phyloP scores from a whole-genome alignment of 2,888 invertebrate species.

The Tribolium freemani region DNA sequence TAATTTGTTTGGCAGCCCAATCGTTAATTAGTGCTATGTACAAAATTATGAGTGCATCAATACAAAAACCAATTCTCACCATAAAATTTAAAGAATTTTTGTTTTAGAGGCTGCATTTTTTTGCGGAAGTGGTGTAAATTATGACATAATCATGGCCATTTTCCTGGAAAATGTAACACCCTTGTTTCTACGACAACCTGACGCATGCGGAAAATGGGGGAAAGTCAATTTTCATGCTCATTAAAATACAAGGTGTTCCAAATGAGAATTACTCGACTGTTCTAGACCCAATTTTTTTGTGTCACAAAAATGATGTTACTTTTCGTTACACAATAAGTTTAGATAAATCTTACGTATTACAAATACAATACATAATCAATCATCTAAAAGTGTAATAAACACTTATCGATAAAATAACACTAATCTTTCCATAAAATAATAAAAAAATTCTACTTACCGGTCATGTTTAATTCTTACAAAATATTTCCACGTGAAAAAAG shows the following conservation, averaged over 20 bases:
- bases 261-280: too few species aligned
- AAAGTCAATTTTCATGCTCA: background rate
- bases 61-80: conserved; percentile 13
- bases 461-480: background rate
- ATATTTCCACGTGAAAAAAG: too few species aligned
- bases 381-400: background rate
- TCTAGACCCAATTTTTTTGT: too few species aligned
- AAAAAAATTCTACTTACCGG: background rate
- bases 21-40: too few species aligned
- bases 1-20: background rate
- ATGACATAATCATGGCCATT: background rate
- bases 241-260: too few species aligned
- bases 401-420: background rate
- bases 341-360: too few species aligned
- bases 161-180: background rate
- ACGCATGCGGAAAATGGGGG: conserved; percentile 5
- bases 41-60: too few species aligned
- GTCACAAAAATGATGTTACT: background rate
- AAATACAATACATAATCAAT: background rate
- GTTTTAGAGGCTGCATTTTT: conserved; percentile 29
- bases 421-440: background rate
- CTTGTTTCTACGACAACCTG: conserved; percentile 1
- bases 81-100: conserved; percentile 26
- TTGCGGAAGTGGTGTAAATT: background rate
- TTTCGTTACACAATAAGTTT: background rate